A percentile compares a stretch with the other conserved stretches of the same genome.
phyloP scores from a whole-genome alignment of 2,113 vertebrate species.

The Petaurus breviceps region DNA sequence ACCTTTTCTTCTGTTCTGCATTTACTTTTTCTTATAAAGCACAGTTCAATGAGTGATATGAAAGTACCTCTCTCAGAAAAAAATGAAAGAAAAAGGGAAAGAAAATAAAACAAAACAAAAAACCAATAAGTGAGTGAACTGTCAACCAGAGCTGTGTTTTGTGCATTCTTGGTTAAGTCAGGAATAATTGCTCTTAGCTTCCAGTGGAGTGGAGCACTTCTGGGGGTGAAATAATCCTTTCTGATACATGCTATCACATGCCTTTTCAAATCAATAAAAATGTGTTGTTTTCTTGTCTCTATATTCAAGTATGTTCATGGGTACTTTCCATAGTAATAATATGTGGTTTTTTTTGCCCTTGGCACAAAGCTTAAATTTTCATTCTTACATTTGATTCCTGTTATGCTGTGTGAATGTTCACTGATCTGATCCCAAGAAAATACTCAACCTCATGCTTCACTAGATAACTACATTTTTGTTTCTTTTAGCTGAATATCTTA shows the following conservation, averaged over 20 bases:
- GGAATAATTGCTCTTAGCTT: slow-evolving; percentile 44
- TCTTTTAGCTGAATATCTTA: slow-evolving; percentile 1
- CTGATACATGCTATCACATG: slow-evolving; percentile 15
- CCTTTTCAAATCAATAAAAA: slow-evolving; percentile 28
- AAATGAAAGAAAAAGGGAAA: neutral
- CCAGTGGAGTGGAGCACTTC: neutral
- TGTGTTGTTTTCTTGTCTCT: slow-evolving; percentile 47
- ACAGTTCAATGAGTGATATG: slow-evolving; percentile 4
- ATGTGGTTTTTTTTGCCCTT: slow-evolving; percentile 26
- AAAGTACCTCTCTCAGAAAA: slow-evolving; percentile 39
- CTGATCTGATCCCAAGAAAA: slow-evolving; percentile 48
- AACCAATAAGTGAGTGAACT: neutral
- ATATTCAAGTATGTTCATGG: slow-evolving; percentile 47
- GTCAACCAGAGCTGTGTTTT: slow-evolving; percentile 2
- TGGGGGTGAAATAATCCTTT: slow-evolving; percentile 38
- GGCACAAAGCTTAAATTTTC: slow-evolving; percentile 48
- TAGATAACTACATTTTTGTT: slow-evolving; percentile 10
- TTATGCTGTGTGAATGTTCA: slow-evolving; percentile 26
- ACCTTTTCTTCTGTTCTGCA: neutral
- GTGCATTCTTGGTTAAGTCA: slow-evolving; percentile 32
- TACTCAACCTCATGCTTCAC: slow-evolving; percentile 17
- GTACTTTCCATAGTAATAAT: slow-evolving; percentile 40
- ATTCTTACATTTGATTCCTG: slow-evolving; percentile 48
- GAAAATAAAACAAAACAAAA: no score
- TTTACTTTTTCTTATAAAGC: slow-evolving; percentile 40